Base-by-base conservation (phyloP, 1,140 invertebrate species). In the Zaprionus nigranus region DNA sequence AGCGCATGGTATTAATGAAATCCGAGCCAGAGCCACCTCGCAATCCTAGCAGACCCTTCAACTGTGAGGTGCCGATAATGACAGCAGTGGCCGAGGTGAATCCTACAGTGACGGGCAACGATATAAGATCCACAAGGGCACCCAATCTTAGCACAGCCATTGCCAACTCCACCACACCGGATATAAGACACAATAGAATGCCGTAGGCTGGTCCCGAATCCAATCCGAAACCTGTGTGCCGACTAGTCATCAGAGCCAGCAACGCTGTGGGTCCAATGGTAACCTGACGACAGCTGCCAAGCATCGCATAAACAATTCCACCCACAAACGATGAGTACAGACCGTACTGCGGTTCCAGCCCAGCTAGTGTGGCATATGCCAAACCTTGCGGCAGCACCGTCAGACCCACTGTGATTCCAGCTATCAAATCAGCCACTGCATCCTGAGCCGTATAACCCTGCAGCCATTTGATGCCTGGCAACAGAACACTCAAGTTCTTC, bases 1-100 rank as follows among this genome's bases (percentile, higher is more conserved):
- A 94, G 1, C 83, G 82, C 34, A 96, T 95, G 94, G 78, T 96
- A 94, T 38, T 94, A 30, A 67, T 95, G 93, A 84, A 95, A 94
- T 83, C 95, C 91, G 28, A 95, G 94, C 74, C 94, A 93, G 83
- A 96, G 95, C 79, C 93, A 6, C 91, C 92, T 58, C 93, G 94
- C 5, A 98, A 90, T 0, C 97, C 97, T 12, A 98, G 93, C 9
- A 98, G 92, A 13, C 95, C 95, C 79, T 97, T 99, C 4, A 99
- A 83, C 93, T 99, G 98, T 1, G 97, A 95, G n/a, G 95, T 94
- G 30, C 97, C 96, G 73, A 99, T 98, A 38, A 98, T 98, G 17
- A 99, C 94, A 0, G 98, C 97, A 5, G 97, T 98, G 0, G 97
- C 98, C 6, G 97, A 97, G 3, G 97, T 99, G 90, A 99, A 99